Percentiles rank a stretch among this genome's conserved stretches.
phyloP scores from a whole-genome alignment of 2,797 vertebrate genomes.

The Ciconia nigra region DNA sequence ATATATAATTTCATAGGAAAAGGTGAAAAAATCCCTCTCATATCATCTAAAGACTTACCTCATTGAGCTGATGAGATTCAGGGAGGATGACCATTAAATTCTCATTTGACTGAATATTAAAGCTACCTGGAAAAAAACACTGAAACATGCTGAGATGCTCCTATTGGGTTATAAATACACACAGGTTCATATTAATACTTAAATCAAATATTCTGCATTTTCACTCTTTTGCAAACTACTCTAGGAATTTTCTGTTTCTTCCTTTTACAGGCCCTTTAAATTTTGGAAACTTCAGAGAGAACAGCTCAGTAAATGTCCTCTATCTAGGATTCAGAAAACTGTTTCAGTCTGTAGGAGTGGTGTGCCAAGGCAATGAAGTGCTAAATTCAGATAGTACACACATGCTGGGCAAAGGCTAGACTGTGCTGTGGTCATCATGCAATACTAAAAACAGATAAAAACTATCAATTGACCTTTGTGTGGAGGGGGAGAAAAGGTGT shows the following conservation, averaged over 20 bases:
- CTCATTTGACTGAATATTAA: not conserved
- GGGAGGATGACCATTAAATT: not conserved
- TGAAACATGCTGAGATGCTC: not conserved
- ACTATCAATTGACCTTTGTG: not conserved
- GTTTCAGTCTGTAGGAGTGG: not conserved
- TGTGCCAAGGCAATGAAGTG: not conserved
- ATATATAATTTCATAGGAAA: not conserved
- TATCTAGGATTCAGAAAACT: not conserved
- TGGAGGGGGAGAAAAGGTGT: not conserved
- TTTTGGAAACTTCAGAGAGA: not conserved
- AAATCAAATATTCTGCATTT: not conserved
- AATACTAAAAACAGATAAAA: not conserved
- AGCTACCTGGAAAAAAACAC: not conserved
- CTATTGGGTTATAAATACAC: not conserved
- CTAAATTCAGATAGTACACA: not conserved
- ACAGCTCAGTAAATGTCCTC: not conserved
- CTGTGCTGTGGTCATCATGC: not conserved
- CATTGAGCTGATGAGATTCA: not conserved
- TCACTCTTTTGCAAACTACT: not conserved
- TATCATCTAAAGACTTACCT: not conserved
- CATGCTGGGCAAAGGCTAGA: not conserved
- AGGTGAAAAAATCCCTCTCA: not conserved
- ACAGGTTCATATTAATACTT: not conserved
- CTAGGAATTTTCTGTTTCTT: not conserved
- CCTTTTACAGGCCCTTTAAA: not conserved